Base-by-base conservation (phyloP, 1,140 invertebrate species). In the Dendrolimus punctatus region DNA sequence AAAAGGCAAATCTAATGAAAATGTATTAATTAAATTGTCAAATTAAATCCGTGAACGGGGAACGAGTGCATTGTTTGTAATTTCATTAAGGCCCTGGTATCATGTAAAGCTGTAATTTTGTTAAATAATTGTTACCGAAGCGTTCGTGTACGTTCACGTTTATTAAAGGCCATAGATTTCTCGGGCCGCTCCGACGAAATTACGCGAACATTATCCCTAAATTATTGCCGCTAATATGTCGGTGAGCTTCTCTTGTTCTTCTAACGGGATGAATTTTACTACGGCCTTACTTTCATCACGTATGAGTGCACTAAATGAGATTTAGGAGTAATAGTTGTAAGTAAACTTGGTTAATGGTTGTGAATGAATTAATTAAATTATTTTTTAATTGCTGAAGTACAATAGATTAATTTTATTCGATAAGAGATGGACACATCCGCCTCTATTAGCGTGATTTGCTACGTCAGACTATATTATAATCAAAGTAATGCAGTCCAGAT, bases 121-220 rank as follows among this genome's bases (percentile, higher is more conserved):
- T 72, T 71, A 78, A 81, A 76, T 84, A 80, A 81, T 81, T 79
- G 68, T 77, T 65, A 63, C 71, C 69, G 71, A 70, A 70, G 68
- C 71, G 66, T 72, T 71, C 62, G 23, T 23, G 23, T 23, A 23
- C 23, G 68, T 76, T 68, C 59, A 58, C 77, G 71, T 76, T 84
- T 84, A 84, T 84, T 84, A 82, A 79, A 75, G 74, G 62, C 77
- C 73, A 80, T 84, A 84, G 77, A 84, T 84, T 84, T 72, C 57
- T 55, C 61, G 58, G 66, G 67, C 58, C 64, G 74, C 66, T 55
- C 62, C 60, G 51, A 65, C 60, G 64, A 74, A 80, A 79, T 81
- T 81, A 79, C 71, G 64, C 58, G 63, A 61, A 62, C 76, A 77
- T 82, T 84, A 81, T 80, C 77, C 70, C 64, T 81, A 79, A 84